phyloP scores from a whole-genome alignment of 2,113 vertebrate genomes.

The Telmatochromis sp. region DNA sequence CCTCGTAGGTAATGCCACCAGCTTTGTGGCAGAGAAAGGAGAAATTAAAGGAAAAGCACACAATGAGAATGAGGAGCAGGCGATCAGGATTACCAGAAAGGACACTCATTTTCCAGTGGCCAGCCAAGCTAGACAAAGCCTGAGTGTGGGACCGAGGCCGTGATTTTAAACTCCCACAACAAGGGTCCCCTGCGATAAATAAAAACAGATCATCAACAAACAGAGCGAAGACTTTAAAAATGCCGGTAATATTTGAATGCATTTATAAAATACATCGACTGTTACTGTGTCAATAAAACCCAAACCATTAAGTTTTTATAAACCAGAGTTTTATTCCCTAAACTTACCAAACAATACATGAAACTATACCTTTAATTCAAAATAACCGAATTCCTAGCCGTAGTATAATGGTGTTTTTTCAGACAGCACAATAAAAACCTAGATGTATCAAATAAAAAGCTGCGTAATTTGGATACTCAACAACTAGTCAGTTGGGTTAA shows the following conservation, averaged over 20 bases:
- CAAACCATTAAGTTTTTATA: neutral
- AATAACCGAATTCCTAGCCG: neutral
- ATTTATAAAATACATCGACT: neutral
- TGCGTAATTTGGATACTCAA: neutral
- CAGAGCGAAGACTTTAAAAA: neutral
- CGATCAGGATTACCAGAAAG: conserved; percentile 51
- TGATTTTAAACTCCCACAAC: neutral
- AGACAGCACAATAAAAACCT: neutral
- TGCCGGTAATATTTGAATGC: neutral
- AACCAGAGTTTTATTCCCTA: neutral
- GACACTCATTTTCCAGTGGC: conserved; percentile 54
- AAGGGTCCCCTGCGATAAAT: neutral
- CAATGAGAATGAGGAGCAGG: conserved; percentile 52
- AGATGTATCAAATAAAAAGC: neutral
- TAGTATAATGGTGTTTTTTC: neutral
- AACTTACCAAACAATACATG: neutral
- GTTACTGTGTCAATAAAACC: neutral
- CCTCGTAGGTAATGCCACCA: conserved; percentile 38
- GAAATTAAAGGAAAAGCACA: conserved; percentile 54
- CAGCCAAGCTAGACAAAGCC: conserved; percentile 42
- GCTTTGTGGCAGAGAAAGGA: conserved; percentile 45
- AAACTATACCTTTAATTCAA: neutral
- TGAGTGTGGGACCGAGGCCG: neutral
- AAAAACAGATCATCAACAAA: neutral
- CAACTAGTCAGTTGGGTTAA: neutral